Conservation (phyloP, 1,140 invertebrate genomes). For the Drosophila jambulina region DNA sequence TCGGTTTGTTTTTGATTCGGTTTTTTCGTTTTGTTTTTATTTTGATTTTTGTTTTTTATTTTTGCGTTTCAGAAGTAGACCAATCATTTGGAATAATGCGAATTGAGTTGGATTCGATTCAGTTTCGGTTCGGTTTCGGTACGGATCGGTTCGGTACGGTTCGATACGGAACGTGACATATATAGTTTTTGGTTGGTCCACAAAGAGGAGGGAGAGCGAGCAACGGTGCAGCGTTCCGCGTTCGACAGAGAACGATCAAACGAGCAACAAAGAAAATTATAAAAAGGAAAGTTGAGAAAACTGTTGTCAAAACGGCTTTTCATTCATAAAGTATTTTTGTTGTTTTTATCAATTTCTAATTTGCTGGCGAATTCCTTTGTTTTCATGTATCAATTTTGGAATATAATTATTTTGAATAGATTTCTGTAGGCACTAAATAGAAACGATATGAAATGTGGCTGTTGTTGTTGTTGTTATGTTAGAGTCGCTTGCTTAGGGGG, state of each 20-base stretch:
- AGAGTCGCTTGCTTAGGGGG: conserved; percentile 52
- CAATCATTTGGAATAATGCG: conserved; percentile 64
- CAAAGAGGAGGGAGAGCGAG: conserved; percentile 70
- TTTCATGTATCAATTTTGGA: conserved; percentile 35
- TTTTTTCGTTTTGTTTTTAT: conserved; percentile 36
- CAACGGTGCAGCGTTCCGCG: conserved; percentile 86
- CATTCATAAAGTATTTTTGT: conserved; percentile 44
- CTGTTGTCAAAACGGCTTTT: conserved; percentile 48
- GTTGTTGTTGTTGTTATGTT: conserved; percentile 77
- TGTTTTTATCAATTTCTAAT: conserved; percentile 42
- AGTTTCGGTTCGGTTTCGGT: conserved; percentile 37
- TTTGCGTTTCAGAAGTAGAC: conserved; percentile 57
- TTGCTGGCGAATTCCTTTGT: conserved; percentile 57
- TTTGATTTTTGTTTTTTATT: conserved; percentile 31
- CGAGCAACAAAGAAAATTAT: conserved; percentile 83
- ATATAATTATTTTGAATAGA: conserved; percentile 28
- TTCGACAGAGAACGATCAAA: conserved; percentile 86
- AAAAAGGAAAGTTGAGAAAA: conserved; percentile 77
- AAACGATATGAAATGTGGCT: conserved; percentile 83
- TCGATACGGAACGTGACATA: conserved; percentile 64
- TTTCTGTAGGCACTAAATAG: conserved; percentile 47
- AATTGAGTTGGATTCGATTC: conserved; percentile 44
- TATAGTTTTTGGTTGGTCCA: conserved; percentile 62
- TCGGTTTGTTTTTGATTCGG: conserved; percentile 34
- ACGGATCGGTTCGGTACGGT: conserved; percentile 20